Conservation (phyloP, 2,797 vertebrate genomes). For the Dendrocincla fuliginosa region DNA sequence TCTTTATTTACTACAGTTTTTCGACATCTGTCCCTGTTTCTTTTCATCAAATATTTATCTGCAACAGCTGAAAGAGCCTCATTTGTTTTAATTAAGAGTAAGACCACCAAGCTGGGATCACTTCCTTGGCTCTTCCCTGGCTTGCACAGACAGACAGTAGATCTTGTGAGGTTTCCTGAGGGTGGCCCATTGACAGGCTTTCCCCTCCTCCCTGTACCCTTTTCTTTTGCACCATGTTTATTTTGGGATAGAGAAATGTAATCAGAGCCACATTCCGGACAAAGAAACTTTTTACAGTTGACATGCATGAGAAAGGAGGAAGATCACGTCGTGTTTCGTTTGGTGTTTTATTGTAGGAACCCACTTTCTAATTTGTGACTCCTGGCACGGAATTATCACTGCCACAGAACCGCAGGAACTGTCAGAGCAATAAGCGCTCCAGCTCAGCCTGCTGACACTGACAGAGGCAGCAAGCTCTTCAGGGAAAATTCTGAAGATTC, state of each 20-base stretch:
- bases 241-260: slow-evolving; percentile 65
- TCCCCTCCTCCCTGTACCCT: slow-evolving; percentile 26
- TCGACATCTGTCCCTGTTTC: slow-evolving; percentile 74
- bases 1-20: slow-evolving; percentile 47
- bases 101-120: slow-evolving; percentile 83
- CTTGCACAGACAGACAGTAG: slow-evolving; percentile 43
- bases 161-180: slow-evolving; percentile 54
- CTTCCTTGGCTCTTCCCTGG: slow-evolving; percentile 79
- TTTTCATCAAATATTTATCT: slow-evolving; percentile 76
- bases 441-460: neutral
- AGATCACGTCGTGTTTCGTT: slow-evolving; percentile 1
- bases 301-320: slow-evolving; percentile 37
- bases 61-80: slow-evolving; percentile 68
- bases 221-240: slow-evolving; percentile 55
- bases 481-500: neutral
- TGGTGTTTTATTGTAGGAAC: neutral
- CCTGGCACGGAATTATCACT: neutral
- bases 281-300: slow-evolving; percentile 46
- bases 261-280: slow-evolving; percentile 21
- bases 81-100: slow-evolving; percentile 80
- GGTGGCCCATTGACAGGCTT: slow-evolving; percentile 73
- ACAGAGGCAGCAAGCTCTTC: neutral
- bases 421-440: neutral
- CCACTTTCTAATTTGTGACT: slow-evolving; percentile 16
- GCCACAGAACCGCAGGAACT: neutral